Conservation (phyloP, 2,113 vertebrate species). For the Pavo muticus region DNA sequence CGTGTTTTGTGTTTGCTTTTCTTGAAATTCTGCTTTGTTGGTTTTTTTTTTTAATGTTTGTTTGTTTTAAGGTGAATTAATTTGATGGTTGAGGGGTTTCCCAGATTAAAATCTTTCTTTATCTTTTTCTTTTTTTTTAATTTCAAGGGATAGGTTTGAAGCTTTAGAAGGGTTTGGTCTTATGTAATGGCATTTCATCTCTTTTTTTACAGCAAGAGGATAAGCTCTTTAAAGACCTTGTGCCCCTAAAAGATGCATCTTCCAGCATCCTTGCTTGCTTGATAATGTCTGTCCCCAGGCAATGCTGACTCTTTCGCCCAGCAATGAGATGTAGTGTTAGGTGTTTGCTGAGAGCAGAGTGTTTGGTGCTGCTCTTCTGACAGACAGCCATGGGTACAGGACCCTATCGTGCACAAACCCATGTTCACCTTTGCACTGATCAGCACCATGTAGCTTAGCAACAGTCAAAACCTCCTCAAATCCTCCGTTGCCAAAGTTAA, state of each 20-base stretch:
- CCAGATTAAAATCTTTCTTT: background rate
- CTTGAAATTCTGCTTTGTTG: background rate
- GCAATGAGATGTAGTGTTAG: rapidly evolving
- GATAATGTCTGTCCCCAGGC: background rate
- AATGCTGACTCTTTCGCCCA: background rate
- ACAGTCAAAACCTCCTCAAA: background rate
- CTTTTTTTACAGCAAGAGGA: background rate
- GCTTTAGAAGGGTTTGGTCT: background rate
- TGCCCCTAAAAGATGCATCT: background rate
- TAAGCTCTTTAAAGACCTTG: background rate
- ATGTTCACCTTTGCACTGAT: rapidly evolving
- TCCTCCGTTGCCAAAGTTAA: background rate
- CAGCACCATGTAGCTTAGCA: background rate
- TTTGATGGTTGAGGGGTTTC: background rate
- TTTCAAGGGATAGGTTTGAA: background rate
- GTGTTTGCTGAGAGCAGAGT: rapidly evolving
- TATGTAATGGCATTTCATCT: background rate
- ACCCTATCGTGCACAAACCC: background rate
- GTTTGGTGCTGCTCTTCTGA: background rate
- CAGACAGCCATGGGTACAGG: rapidly evolving
- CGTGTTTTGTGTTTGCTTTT: background rate
- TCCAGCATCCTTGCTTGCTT: background rate
- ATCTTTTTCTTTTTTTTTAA: background rate
- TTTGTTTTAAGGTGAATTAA: background rate
- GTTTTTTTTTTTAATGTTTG: background rate